phyloP scores from a whole-genome alignment of 1,140 invertebrate species.

The Brachionus rubens region DNA sequence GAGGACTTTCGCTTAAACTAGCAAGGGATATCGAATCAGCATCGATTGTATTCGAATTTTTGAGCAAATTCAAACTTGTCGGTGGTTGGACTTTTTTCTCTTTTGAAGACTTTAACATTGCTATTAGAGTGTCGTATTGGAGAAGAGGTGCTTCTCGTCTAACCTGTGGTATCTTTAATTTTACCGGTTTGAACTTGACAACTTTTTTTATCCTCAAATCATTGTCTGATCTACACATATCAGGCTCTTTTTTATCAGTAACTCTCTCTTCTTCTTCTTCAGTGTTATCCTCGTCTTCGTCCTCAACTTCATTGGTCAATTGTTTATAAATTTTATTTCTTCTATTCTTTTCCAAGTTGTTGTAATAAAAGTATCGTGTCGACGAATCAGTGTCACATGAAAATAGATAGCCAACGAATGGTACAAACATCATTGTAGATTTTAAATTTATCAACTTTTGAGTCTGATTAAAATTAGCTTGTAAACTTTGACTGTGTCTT shows the following conservation, averaged over 20 bases:
- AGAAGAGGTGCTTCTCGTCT: not conserved
- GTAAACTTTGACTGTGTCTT: constrained; percentile 11
- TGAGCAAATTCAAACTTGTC: not conserved
- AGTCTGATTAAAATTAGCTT: not conserved
- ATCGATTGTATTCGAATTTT: constrained; percentile 11
- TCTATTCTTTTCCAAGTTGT: constrained; percentile 15
- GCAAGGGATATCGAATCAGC: constrained; percentile 27
- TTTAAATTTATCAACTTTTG: not conserved
- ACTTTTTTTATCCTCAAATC: constrained; percentile 32
- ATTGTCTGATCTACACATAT: not conserved
- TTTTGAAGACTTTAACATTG: constrained; percentile 30
- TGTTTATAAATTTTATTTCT: constrained; percentile 1
- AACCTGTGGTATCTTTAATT: not conserved
- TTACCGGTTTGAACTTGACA: constrained; percentile 5
- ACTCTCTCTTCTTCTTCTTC: not conserved
- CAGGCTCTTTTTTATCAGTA: not conserved
- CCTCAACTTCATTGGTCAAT: not conserved
- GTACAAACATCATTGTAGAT: constrained; percentile 28
- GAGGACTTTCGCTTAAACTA: constrained; percentile 24
- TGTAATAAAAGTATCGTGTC: constrained; percentile 31
- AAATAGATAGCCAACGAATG: constrained; percentile 29
- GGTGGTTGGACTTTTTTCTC: not conserved
- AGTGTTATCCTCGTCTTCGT: not conserved
- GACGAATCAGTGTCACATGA: constrained; percentile 38
- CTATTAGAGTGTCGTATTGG: constrained; percentile 26